Evolutionary conservation across 2,888 invertebrate genomes (phyloP), one percentile per base, ranked within the genome.

Genomic region (Archips crataeganus): DNA sequence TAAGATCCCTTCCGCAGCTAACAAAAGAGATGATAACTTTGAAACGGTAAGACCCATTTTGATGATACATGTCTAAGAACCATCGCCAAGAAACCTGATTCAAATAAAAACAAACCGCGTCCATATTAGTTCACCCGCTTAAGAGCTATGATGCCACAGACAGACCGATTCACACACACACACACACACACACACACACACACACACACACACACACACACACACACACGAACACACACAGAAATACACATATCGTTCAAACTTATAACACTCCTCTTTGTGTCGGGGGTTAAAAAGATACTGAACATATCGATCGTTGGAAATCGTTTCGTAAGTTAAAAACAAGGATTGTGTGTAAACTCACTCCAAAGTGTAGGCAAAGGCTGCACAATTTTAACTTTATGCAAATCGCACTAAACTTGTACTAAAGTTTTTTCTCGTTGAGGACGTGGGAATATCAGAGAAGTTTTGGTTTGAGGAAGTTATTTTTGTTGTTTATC

Each of bases 401-500:
- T 60, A 60, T 60, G 60, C 60, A 60, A 60, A 60, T 60, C 36
- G 34, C n/a, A 36, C 60, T n/a, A n/a, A n/a, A n/a, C n/a, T 36
- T 13, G 36, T 60, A 60, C 13, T 6, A 3, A 36, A 60, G 36
- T 60, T 60, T 36, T 60, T 60, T 36, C 36, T 1, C 36, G 36
- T 60, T 8, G 60, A 32, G 23, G 3, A 60, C 36, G n/a, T 57
- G 9, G 10, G 8, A 60, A 10, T 32, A 57, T 32, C 57, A 32
- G 23, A 3, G 51, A 54, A 54, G 23, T 54, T 54, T 54, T n/a
- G 13, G 57, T 34, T 59, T 59, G 34, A n/a, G 60, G 60, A 60
- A 60, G 60, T 60, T 57, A 36, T 60, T 60, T 34, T 60, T 36
- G 60, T 60, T 36, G 36, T 60, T 60, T 60, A 60, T 60, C 60